A percentile compares a stretch with the other conserved stretches of the same genome.
Evolutionary conservation across 2,797 vertebrate species (phyloP).

Genomic region (Manis javanica): DNA sequence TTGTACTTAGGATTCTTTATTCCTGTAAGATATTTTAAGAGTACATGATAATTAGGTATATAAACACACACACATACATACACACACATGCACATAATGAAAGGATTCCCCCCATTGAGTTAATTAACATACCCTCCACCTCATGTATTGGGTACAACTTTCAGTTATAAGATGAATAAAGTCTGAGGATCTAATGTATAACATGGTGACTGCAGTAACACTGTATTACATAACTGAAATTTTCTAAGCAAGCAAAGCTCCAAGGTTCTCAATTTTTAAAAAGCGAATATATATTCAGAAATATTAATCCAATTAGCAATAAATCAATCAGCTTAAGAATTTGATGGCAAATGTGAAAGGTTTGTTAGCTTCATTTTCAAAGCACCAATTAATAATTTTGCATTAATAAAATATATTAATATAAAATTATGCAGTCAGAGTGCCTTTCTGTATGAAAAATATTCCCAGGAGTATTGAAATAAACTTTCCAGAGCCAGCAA

Average conservation of each 20-base stretch:
- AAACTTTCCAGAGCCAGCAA: slow-evolving; percentile 9
- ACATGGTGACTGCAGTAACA: background rate
- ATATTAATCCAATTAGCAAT: background rate
- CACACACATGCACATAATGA: background rate
- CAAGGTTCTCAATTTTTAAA: background rate
- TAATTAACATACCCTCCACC: background rate
- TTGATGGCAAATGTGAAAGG: background rate
- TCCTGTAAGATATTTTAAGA: too few species aligned
- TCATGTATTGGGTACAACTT: background rate
- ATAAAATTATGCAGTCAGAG: background rate
- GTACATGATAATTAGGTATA: too few species aligned
- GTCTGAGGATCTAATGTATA: background rate
- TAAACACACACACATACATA: too few species aligned
- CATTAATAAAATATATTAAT: slow-evolving; percentile 16
- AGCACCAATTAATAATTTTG: background rate
- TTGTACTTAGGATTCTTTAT: background rate
- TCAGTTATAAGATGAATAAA: background rate
- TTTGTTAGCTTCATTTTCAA: background rate
- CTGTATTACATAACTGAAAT: background rate
- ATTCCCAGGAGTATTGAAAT: background rate
- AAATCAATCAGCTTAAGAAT: background rate
- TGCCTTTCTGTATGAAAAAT: background rate
- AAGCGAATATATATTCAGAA: background rate
- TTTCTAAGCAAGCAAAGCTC: background rate
- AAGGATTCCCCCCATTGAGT: background rate